Conservation (phyloP, 2,113 vertebrate genomes). For the Lepisosteus osseus region DNA sequence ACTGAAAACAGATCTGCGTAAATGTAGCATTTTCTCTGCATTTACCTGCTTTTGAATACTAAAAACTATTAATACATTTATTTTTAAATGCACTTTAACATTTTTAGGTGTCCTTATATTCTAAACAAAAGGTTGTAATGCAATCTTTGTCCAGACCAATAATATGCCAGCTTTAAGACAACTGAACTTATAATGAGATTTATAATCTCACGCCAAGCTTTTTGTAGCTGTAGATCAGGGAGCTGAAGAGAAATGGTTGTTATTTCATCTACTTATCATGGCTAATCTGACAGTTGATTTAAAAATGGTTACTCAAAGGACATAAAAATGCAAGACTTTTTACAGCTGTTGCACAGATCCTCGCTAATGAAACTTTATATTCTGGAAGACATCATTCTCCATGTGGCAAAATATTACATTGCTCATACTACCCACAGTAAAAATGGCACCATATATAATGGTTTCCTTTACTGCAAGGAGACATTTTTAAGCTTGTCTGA, state of each 20-base stretch:
- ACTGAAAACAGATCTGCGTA: not conserved
- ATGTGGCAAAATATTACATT: conserved; percentile 2
- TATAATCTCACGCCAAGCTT: not conserved
- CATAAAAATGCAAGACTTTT: conserved; percentile 12
- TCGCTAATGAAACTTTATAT: conserved; percentile 1
- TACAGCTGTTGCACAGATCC: not conserved
- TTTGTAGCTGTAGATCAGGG: not conserved
- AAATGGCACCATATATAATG: not conserved
- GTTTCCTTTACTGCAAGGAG: conserved; percentile 13
- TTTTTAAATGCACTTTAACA: not conserved
- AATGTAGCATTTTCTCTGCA: not conserved
- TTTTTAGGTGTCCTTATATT: not conserved
- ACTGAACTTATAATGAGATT: conserved; percentile 2
- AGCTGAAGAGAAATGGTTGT: not conserved
- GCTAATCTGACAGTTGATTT: conserved; percentile 13
- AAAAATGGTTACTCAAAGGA: conserved; percentile 5
- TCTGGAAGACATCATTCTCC: conserved; percentile 1
- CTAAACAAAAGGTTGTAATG: not conserved
- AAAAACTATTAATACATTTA: not conserved
- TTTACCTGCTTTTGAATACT: not conserved
- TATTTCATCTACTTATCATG: conserved; percentile 1
- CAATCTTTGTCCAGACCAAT: not conserved
- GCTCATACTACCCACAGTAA: not conserved
- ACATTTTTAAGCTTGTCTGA: not conserved
- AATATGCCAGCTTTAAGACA: not conserved